Base-by-base conservation (phyloP, 2,888 invertebrate species). In the Lepidocyrtinus sp. region DNA sequence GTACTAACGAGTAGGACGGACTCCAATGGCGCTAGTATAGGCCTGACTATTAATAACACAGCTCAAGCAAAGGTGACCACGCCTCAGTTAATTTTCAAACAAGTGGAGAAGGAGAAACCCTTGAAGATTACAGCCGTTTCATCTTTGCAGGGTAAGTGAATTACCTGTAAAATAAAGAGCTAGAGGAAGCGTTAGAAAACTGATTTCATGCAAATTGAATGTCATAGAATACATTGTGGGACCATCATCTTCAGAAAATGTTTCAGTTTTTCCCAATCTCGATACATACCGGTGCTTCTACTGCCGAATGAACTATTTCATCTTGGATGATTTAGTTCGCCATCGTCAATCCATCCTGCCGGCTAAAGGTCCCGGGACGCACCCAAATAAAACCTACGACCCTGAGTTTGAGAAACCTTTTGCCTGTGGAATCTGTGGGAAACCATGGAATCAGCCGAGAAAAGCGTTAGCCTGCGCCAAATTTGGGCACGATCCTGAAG, bases 341-440 rank as follows among this genome's bases (percentile, higher is more conserved):
- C 73, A 73, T 21, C 73, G 73, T 3, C 2, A 50, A 12, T 50
- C 50, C 2, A 17, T 50, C 17, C 12, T 50, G 15, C 50, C 50
- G 2, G 50, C n/a, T n/a, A 50, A 7, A 7, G 50, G 50, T 12
- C 50, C 50, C 17, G 7, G 3, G 0, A n/a, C 17, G 9, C 72
- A 78, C 22, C 36, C 24, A 5, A 25, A 67, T 25, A 24, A 50
- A 17, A 45, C 50, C n/a, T 64, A 45, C 19, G 64, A 70, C 7
- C 2, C n/a, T 19, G 61, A 73, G 21, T 17, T 24, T 7, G 74
- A 74, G 12, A 74, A 50, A 25, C 63, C 73, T 3, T 79, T 69
- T 45, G 79, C 46, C 7, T 79, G 77, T 71, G 77, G 77, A 5
- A 59, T 77, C 9, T 77, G 77, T 61, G 36, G 24, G 7, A 71